Evolutionary conservation across 2,888 invertebrate genomes (phyloP), one percentile per base, ranked within the genome.

Genomic region (Cloeon dipterum): DNA sequence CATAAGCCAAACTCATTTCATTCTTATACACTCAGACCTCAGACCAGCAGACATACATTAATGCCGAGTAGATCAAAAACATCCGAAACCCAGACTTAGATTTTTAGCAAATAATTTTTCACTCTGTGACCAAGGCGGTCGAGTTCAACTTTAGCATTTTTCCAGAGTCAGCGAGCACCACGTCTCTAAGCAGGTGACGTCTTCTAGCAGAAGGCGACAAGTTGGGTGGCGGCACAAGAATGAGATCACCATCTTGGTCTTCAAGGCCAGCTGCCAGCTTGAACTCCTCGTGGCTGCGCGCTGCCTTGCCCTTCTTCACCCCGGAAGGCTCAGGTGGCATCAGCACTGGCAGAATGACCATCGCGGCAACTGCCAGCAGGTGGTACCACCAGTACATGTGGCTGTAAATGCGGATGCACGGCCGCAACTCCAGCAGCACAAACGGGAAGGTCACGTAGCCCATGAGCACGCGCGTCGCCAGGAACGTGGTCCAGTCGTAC

Each of bases 401-500:
- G 44, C 58, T 60, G 57, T 79, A 85, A 47, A 88, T 61, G 39
- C 65, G 63, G 38, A 85, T 58, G 48, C 76, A 73, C 23, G 81
- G 72, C 54, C 68, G 65, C 46, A 91, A 73, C 52, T 91, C 83
- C 49, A 94, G 67, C 42, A 93, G 61, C 41, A 93, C 74, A 59
- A 96, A 96, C 45, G 88, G 81, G 55, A 88, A 85, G 32, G 88
- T 83, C 37, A 81, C 65, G 54, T 94, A 94, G 21, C 81, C 77
- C 68, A 94, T 72, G 41, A 77, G 70, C 35, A 89, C 54, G 46
- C 89, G 70, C 16, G 89, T 89, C 26, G 73, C 67, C 20, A 78
- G 50, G 53, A 85, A 81, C 26, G 93, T 82, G 41, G 81, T 47
- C 37, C 70, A 59, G 56, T 94, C 86, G 56, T 96, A 96, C 44